phyloP scores from a whole-genome alignment of 2,888 invertebrate genomes.

The Lithophane ornitopus region DNA sequence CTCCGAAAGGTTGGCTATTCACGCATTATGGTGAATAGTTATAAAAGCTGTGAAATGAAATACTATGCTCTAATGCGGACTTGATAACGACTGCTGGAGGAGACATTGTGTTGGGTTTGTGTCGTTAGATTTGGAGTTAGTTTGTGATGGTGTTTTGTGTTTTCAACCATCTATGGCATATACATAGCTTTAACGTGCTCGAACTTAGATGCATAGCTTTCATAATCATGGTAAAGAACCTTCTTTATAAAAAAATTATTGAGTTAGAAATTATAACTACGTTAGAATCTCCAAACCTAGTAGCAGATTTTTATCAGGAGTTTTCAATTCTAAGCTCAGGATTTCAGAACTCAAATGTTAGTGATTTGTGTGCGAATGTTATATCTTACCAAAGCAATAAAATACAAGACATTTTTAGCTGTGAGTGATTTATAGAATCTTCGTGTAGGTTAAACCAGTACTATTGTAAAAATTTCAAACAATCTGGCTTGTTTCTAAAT shows the following conservation, averaged over 20 bases:
- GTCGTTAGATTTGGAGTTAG: constrained; percentile 1
- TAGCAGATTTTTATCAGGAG: too few species aligned
- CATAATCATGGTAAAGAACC: too few species aligned
- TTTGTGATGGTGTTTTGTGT: neutral
- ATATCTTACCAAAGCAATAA: too few species aligned
- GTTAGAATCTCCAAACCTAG: too few species aligned
- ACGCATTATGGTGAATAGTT: constrained; percentile 78
- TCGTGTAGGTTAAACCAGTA: neutral
- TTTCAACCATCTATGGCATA: neutral
- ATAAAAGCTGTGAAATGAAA: constrained; percentile 73
- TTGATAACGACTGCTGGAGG: constrained; percentile 47
- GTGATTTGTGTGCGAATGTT: too few species aligned
- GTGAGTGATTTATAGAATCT: neutral
- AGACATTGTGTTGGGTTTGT: constrained; percentile 20
- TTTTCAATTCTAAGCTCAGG: too few species aligned
- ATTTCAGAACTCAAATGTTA: too few species aligned
- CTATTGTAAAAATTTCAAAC: neutral
- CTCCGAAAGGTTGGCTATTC: constrained; percentile 78
- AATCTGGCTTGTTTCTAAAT: neutral
- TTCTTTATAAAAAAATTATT: too few species aligned
- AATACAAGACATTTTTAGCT: too few species aligned
- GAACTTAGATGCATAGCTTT: too few species aligned
- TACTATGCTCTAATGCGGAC: constrained; percentile 61
- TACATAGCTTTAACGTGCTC: too few species aligned
- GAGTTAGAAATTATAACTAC: too few species aligned